Base-by-base conservation (phyloP, 2,888 invertebrate genomes). In the Ichneumoninae sp. region DNA sequence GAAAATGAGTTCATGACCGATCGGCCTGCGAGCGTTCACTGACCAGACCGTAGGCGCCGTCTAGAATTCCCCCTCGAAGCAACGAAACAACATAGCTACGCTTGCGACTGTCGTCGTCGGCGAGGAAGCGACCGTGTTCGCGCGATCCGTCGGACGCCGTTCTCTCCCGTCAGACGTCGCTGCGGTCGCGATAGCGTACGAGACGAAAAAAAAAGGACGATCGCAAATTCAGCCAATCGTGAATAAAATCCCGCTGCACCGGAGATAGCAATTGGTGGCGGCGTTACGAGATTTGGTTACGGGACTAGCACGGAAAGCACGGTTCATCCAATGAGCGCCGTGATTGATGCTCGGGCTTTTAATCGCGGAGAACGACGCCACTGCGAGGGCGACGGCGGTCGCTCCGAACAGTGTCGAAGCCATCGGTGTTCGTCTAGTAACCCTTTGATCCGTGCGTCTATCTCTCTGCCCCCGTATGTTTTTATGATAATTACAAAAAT, bases 181-280 rank as follows among this genome's bases (percentile, higher is more conserved):
- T 44, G 50, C 52, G 16, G 52, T 4, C 26, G 52, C 50, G 47
- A 52, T 50, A 33, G 65, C 54, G 26, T 30, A 7, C 54, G 5
- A 4, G 22, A 65, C 33, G 36, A 70, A 72, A 36, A 75, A 50
- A 77, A 71, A 50, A 62, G n/a, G 54, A n/a, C 8, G 8, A 13
- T 4, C 13, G 10, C n/a, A 62, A 33, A 74, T n/a, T 44, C 80
- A 70, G 77, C 83, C 83, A 84, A 84, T 80, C 83, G 52, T 6
- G 65, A 30, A n/a, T 47, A 74, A 77, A 84, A 84, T 84, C 80
- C 76, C 80, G 80, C 50, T 80, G 80, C 83, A 80, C 72, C 83
- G 83, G 72, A 77, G 80, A 72, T 54, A 66, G 52, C 83, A 80
- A 84, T 84, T 84, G 83, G 83, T 72, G 60, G 54, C 62, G 69